A percentile compares a stretch with the other conserved stretches of the same genome.
Evolutionary conservation across 1,140 invertebrate species (phyloP).

Genomic region (Musca vetustissima): DNA sequence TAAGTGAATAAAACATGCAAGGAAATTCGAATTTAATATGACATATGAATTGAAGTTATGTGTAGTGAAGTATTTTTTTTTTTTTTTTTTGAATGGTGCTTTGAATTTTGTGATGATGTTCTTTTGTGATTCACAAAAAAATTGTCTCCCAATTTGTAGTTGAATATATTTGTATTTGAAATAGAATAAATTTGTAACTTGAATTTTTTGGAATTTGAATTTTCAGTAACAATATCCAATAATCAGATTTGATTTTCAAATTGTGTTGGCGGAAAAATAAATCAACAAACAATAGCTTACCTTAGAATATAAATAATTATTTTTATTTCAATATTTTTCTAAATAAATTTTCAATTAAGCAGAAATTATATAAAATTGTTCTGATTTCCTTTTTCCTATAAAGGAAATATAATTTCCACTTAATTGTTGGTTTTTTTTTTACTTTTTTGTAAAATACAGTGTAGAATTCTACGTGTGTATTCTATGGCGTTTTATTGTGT

Average conservation of each 20-base stretch:
- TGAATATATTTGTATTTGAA: too few species aligned
- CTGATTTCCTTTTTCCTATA: neutral
- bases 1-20: too few species aligned
- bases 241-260: neutral
- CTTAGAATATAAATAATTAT: too few species aligned
- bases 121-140: too few species aligned
- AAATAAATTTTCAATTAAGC: neutral
- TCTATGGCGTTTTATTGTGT: neutral
- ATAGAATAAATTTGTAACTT: neutral
- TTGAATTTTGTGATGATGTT: too few species aligned
- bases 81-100: too few species aligned
- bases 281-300: neutral
- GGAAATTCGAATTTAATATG: too few species aligned
- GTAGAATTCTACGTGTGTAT: slow-evolving; percentile 1
- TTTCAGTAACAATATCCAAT: neutral
- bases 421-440: too few species aligned
- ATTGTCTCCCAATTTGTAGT: too few species aligned
- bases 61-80: too few species aligned
- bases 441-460: slow-evolving; percentile 4
- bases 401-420: slow-evolving; percentile 21
- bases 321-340: too few species aligned
- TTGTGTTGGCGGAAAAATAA: neutral
- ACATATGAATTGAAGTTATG: too few species aligned
- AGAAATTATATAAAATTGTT: slow-evolving; percentile 23
- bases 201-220: neutral